Percentiles rank a stretch among this genome's conserved stretches.
These are phyloP conservation scores for Pipistrellus pipistrellus DNA, from an alignment of 2,797 vertebrate genomes.

Conservation along the genomic window DNA sequence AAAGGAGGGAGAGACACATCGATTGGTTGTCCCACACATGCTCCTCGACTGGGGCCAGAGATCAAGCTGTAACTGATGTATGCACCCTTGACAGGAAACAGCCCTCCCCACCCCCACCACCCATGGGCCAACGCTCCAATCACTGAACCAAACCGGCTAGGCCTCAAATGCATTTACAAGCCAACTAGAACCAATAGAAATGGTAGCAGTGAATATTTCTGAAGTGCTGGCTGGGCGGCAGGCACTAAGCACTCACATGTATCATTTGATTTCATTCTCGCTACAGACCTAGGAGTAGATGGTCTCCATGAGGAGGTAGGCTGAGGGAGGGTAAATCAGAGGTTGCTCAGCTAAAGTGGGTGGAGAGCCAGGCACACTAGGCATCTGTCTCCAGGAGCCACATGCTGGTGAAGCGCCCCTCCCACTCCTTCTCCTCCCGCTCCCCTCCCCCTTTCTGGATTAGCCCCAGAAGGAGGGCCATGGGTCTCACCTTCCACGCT, in stretches of 20 bases:
- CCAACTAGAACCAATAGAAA: background rate
- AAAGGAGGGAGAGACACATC: no score
- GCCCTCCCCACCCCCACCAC: no score
- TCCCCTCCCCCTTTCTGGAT: background rate
- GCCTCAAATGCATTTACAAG: background rate
- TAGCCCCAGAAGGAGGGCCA: background rate
- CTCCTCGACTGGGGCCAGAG: no score
- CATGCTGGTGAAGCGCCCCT: rapidly evolving
- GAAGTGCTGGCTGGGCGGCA: background rate
- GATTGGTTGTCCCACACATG: no score
- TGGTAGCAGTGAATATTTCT: background rate
- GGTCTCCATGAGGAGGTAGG: background rate
- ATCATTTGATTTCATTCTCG: background rate
- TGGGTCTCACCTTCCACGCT: background rate
- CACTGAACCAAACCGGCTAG: no score
- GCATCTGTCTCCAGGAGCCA: background rate
- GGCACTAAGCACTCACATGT: background rate
- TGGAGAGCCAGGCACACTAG: background rate
- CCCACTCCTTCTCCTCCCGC: no score
- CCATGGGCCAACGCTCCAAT: no score
- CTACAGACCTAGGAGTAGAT: background rate
- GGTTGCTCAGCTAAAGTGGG: background rate
- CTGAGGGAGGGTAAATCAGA: background rate
- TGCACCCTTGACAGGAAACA: no score
- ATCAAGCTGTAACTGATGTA: no score